A percentile compares a stretch with the other conserved stretches of the same genome.
Evolutionary conservation across 2,888 invertebrate species (phyloP).

Genomic region (Colletes collaris): DNA sequence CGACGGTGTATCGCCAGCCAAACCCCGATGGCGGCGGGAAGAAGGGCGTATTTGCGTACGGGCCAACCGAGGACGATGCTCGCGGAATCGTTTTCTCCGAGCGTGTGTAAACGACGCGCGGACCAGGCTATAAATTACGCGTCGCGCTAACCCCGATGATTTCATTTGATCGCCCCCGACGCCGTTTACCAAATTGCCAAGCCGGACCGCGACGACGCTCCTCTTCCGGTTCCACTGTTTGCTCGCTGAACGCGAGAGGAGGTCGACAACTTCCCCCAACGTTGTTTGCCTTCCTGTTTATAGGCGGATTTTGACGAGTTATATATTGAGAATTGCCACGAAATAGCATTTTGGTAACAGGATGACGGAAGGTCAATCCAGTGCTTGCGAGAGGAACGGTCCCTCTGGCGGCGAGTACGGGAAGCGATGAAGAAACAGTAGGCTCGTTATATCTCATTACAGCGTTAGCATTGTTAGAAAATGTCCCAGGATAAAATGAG

Average conservation of each 20-base stretch:
- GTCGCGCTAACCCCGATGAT: constrained; percentile 60
- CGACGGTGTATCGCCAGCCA: constrained; percentile 52
- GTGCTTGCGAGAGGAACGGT: too few relatives aligned
- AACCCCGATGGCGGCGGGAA: constrained; percentile 16
- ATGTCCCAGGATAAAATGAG: too few relatives aligned
- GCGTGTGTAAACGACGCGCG: neutral
- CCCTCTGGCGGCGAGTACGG: too few relatives aligned
- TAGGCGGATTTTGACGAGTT: too few relatives aligned
- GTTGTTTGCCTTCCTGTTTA: too few relatives aligned
- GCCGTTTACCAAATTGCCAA: constrained; percentile 44
- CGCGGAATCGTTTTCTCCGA: constrained; percentile 36
- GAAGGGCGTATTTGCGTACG: constrained; percentile 58
- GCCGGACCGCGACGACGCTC: neutral
- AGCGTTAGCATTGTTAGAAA: too few relatives aligned
- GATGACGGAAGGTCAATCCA: too few relatives aligned
- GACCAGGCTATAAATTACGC: constrained; percentile 53
- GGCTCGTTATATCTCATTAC: too few relatives aligned
- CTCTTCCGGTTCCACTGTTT: neutral
- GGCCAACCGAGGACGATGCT: constrained; percentile 43
- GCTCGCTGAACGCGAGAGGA: neutral
- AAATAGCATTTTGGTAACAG: too few relatives aligned
- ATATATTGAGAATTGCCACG: too few relatives aligned
- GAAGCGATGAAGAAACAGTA: too few relatives aligned
- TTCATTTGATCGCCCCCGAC: constrained; percentile 68
- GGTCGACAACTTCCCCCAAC: too few relatives aligned